Base-by-base conservation (phyloP, 2,113 vertebrate species). In the Lagopus muta region DNA sequence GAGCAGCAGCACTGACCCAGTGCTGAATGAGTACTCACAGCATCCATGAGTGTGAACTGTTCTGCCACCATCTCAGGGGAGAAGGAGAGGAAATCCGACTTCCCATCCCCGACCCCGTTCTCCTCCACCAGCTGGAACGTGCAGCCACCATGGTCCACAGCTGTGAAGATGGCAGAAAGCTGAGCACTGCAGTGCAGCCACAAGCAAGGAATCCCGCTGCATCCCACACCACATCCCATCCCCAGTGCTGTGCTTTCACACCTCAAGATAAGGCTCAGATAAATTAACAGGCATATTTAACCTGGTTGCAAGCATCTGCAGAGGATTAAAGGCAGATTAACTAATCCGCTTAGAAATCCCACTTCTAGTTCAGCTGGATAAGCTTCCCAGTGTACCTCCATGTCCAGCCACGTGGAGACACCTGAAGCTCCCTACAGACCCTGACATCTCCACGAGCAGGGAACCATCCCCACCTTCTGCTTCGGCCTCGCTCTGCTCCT, bases 21-120 rank as follows among this genome's bases (percentile, higher is more conserved):
- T 17, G 45, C 8, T 0, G 1, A 12, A 61, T 8, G 45, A 81
- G 42, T 28, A 95, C 99, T 99, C 96, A 99, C 99, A 83, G 99
- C 99, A 2, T 99, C 99, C 99, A 99, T 99, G 72, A 99, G 97
- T 0, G 99, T 99, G 96, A 99, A 99, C 98, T 99, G 99, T 76
- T 99, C 99, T 0, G 99, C 99, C 90, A 99, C 99, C 98, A 99
- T 98, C 94, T 98, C 98, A 1, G 98, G 98, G 69, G 99, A 98
- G 71, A 99, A 99, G 5, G 97, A 98, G 91, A 99, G 96, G 97
- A 99, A 98, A 79, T 98, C 98, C 0, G 98, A 98, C 89, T 98
- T 98, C 69, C 98, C 98, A 1, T 99, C 98, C 13, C 98, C 95
- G 0, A 99, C 98, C 14, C 98, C 98, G 0, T 98, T 98, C 96